These are phyloP conservation scores for Drosophila takahashii DNA, from an alignment of 1,140 invertebrate genomes.

Conservation along the genomic window DNA sequence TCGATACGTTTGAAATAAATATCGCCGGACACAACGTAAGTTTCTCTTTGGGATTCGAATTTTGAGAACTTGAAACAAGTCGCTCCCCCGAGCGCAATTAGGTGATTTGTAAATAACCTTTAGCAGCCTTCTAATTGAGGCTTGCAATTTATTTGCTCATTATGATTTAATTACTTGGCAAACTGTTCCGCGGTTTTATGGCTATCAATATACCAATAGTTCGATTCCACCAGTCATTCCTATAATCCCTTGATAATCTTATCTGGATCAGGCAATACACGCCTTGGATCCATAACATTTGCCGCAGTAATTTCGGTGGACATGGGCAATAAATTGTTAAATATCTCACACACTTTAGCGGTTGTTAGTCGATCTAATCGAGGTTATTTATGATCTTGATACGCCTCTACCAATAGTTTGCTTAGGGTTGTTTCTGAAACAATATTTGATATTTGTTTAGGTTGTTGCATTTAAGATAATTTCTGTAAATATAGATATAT, in stretches of 20 bases:
- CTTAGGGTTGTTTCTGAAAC: not conserved
- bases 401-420: conserved; percentile 2
- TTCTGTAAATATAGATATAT: not conserved
- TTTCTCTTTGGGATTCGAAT: conserved; percentile 11
- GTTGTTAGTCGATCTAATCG: conserved; percentile 32
- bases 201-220: conserved; percentile 3
- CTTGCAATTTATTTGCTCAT: conserved; percentile 9
- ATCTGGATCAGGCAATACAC: conserved; percentile 23
- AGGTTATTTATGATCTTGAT: conserved; percentile 40
- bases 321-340: conserved; percentile 39
- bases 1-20: conserved; percentile 25
- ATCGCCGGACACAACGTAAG: conserved; percentile 30
- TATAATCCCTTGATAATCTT: conserved; percentile 45
- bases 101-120: conserved; percentile 19
- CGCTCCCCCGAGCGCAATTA: conserved; percentile 28
- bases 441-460: not conserved
- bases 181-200: conserved; percentile 26
- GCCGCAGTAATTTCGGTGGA: conserved; percentile 30
- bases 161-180: conserved; percentile 34
- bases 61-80: conserved; percentile 14
- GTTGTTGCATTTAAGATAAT: not conserved
- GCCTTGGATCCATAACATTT: conserved; percentile 22
- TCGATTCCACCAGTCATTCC: conserved; percentile 20
- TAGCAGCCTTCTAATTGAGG: conserved; percentile 24
- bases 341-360: conserved; percentile 22